phyloP scores from a whole-genome alignment of 1,140 invertebrate genomes.

The Spodoptera litura region DNA sequence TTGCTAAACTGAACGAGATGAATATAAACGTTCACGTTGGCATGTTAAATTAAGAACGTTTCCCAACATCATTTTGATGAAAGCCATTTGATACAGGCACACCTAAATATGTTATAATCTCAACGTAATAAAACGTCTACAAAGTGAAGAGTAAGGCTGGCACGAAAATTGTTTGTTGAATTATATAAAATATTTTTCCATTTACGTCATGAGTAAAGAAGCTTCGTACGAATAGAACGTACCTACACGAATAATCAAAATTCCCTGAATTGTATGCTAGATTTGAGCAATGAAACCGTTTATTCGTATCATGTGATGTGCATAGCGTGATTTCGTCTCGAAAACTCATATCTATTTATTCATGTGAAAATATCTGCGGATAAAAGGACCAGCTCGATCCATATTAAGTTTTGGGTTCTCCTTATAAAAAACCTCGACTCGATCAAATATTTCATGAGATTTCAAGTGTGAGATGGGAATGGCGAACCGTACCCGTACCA shows the following conservation, averaged over 20 bases:
- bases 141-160: conserved; percentile 2
- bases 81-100: not conserved
- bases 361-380: conserved; percentile 6
- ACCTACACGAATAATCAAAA: conserved; percentile 1
- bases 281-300: conserved; percentile 5
- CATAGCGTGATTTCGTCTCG: conserved; percentile 9
- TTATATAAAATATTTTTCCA: not conserved
- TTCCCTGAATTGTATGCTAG: not conserved
- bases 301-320: conserved; percentile 7
- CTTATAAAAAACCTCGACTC: conserved; percentile 4
- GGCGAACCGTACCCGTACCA: not conserved
- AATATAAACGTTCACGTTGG: not conserved
- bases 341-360: conserved; percentile 25
- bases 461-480: not conserved
- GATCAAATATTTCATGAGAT: conserved; percentile 4
- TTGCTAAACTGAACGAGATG: conserved; percentile 7
- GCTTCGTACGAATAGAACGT: not conserved
- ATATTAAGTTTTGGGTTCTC: conserved; percentile 21
- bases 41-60: too few species aligned
- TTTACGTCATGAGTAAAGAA: not conserved
- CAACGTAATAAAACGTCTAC: not conserved
- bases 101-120: not conserved
- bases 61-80: not conserved
- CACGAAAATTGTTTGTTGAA: not conserved
- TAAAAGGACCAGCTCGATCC: conserved; percentile 7